Base-by-base conservation (phyloP, 2,113 vertebrate genomes). In the Puffinus mauretanicus region DNA sequence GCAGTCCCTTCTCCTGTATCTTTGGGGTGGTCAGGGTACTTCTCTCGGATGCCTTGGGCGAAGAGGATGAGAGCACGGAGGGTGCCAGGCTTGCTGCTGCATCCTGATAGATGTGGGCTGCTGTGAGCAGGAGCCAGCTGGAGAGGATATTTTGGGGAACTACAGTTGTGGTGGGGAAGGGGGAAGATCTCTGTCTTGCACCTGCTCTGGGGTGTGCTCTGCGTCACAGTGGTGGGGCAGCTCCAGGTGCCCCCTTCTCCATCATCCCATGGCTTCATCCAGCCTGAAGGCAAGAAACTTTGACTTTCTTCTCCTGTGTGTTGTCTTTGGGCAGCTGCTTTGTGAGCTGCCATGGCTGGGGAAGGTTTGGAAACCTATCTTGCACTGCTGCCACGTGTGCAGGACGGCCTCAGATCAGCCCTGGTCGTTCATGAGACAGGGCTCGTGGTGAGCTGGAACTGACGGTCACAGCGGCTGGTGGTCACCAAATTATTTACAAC, bases 391-490 rank as follows among this genome's bases (percentile, higher is more conserved):
- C 30, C 40, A 13, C 1, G 0, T 40, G 55, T 47, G 27, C 47
- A 22, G 46, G 46, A 42, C 36, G 78, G 47, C 47, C 20, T 16
- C 24, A 70, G 55, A 24, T 57, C 18, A 46, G 30, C 20, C 32
- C 44, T n/a, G 15, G 7, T 79, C 5, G 1, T 42, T 38, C 1
- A 2, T 29, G 72, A 57, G 49, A 52, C 10, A 19, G 51, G 20
- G 27, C 9, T 67, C 10, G 7, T 21, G 64, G 16, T 83, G 55
- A 90, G 46, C 29, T 5, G 10, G 36, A 61, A 38, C 21, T 49
- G 52, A 55, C 52, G 0, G 0, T 80, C 12, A 14, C 25, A 47
- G 86, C 1, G 1, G 29, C 76, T 79, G 34, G 19, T 26, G 14
- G n/a, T 40, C n/a, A 46, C 52, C 47, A 60, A 44, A 19, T 62